A percentile compares a stretch with the other conserved stretches of the same genome.
These are phyloP conservation scores for Cryptoblepharus egeriae DNA, from an alignment of 2,797 vertebrate genomes.

Conservation along the genomic window DNA sequence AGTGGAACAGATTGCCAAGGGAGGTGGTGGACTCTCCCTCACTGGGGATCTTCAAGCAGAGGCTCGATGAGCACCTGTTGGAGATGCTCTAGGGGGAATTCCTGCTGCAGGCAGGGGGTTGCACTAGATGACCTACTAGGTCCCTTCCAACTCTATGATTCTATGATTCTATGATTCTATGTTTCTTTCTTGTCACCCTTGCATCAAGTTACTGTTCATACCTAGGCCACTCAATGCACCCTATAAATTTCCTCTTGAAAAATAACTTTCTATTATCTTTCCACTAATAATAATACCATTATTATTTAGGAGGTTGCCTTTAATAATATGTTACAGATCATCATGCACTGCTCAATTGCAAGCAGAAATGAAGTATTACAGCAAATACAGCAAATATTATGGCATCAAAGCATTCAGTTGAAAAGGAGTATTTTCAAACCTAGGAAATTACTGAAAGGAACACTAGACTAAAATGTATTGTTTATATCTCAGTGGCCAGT, in stretches of 20 bases:
- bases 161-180: too few species aligned
- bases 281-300: too few species aligned
- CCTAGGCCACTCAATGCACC: neutral
- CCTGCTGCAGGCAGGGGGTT: too few species aligned
- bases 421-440: neutral
- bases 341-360: neutral
- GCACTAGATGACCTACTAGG: too few species aligned
- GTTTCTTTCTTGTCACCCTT: neutral
- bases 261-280: neutral
- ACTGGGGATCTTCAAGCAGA: too few species aligned
- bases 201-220: neutral
- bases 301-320: too few species aligned
- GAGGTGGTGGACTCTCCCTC: too few species aligned
- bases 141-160: too few species aligned
- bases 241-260: neutral
- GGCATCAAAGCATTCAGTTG: neutral
- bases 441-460: neutral
- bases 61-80: too few species aligned
- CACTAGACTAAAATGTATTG: neutral
- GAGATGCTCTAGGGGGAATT: too few species aligned
- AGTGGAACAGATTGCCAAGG: too few species aligned
- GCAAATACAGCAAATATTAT: slow-evolving; percentile 7
- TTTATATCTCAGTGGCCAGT: slow-evolving; percentile 40
- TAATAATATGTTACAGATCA: slow-evolving; percentile 11
- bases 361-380: slow-evolving; percentile 11